Conservation (phyloP, 2,113 vertebrate species). For the Calyptommatus sinebrachiatus region DNA sequence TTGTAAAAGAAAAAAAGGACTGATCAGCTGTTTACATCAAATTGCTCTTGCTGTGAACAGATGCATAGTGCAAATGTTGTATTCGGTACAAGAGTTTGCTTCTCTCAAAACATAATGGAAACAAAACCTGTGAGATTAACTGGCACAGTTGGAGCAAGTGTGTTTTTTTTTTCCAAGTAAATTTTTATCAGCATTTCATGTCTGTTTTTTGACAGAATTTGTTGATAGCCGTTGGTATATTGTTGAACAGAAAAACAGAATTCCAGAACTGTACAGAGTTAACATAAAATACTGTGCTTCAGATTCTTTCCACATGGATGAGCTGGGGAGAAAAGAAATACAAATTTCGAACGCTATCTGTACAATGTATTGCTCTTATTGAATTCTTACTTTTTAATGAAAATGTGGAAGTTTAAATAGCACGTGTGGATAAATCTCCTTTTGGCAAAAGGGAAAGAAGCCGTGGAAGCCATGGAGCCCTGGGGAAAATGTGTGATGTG, state of each 20-base stretch:
- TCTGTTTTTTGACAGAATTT: neutral
- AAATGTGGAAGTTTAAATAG: slow-evolving; percentile 4
- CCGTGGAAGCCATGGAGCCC: neutral
- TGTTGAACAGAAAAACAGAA: neutral
- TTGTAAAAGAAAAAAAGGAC: slow-evolving; percentile 3
- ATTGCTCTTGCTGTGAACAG: slow-evolving; percentile 38
- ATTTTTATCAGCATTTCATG: slow-evolving; percentile 12
- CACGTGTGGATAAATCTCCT: neutral
- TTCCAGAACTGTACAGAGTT: neutral
- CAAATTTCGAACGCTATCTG: neutral
- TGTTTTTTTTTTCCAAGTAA: slow-evolving; percentile 36
- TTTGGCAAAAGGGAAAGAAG: slow-evolving; percentile 4
- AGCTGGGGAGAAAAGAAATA: no score
- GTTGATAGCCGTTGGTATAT: neutral
- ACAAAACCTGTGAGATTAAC: slow-evolving; percentile 45
- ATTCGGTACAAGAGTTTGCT: slow-evolving; percentile 42
- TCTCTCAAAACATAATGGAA: slow-evolving; percentile 42
- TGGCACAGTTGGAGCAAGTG: slow-evolving; percentile 33
- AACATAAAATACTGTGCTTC: neutral
- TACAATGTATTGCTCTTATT: neutral
- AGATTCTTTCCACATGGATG: neutral
- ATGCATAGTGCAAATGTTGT: slow-evolving; percentile 32
- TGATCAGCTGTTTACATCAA: slow-evolving; percentile 37
- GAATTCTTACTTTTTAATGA: neutral
- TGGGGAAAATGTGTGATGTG: neutral